Evolutionary conservation across 2,113 vertebrate species (phyloP), one percentile per base, ranked within the genome.

Genomic region (Irena cyanogastra): DNA sequence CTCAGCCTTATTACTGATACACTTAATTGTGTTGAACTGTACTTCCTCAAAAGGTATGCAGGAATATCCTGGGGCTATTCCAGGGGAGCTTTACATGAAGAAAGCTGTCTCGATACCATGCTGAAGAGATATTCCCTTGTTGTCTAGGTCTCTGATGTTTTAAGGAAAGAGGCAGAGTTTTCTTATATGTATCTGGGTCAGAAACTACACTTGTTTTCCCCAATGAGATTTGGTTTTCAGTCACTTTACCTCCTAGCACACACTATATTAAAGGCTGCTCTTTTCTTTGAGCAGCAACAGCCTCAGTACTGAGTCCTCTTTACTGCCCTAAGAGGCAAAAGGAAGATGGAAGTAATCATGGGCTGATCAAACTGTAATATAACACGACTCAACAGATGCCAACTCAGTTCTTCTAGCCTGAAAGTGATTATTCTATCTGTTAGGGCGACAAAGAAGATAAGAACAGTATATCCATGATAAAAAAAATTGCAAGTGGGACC

Each of bases 121-220:
- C 42, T 89, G 66, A 87, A 85, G 65, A 79, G 61, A 79, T 69
- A 91, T 72, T 95, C 93, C 77, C 84, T 65, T 57, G 91, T 83
- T 91, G n/a, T 83, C 54, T 45, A n/a, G 12, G 35, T 87, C 74
- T 93, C 95, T 94, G 84, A 94, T 74, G 75, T 91, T 95, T 87
- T 69, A 83, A 84, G 33, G 81, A 87, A 95, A 87, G 59, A 89
- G 41, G 31, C 69, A 89, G 57, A 85, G 10, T 89, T 96, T 92
- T 93, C 91, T 89, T 45, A 42, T 50, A 91, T 94, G 78, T 91
- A 95, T 95, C 91, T 95, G 74, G 93, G 78, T 96, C 91, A 95
- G 81, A 65, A 89, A 85, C 78, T 91, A 66, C 53, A 65, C 33
- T 87, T 87, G 30, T 89, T 91, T 93, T 93, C 74, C 89, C 89